Evolutionary conservation across 2,888 invertebrate species (phyloP), one percentile per base, ranked within the genome.

Genomic region (Megalurothrips usitatus): DNA sequence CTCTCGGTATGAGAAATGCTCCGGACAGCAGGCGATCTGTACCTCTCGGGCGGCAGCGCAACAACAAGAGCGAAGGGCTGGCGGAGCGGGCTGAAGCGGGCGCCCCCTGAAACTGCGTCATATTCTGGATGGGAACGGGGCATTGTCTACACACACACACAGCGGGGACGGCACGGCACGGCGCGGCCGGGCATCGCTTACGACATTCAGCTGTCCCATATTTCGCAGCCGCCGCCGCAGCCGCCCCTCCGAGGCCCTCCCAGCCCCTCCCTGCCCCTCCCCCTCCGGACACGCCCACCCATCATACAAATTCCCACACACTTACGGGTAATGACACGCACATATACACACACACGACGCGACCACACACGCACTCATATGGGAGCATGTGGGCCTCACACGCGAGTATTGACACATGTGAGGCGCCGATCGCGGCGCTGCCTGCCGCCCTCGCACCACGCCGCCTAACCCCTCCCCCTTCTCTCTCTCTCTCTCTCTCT

Each of bases 281-380:
- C 14, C 17, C n/a, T 17, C 12, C 58, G 19, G 68, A 8, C 68
- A n/a, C 68, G 68, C 68, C 68, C 68, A 75, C 68, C 68, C 68
- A 23, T 75, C 68, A 75, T 75, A 75, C 68, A 75, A 75, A 75
- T 75, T 75, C 68, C 68, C 68, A 75, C 68, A 75, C 68, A 75
- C 68, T 75, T 75, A 75, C 68, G 68, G 23, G 68, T 75, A 75
- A 75, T 75, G 68, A 75, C 68, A 75, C 68, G 23, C 68, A 68
- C 68, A 68, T 23, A 68, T n/a, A 63, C 63, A 63, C 63, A 63
- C 68, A 68, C 68, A 23, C 68, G 23, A 19, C 68, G 23, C 23
- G 68, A 75, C 68, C 68, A 75, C 68, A 75, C 68, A 26, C 68
- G 23, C 68, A 75, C 68, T 23, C 68, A 26, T 26, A 75, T 75